These are phyloP conservation scores for Chloebia gouldiae DNA, from an alignment of 2,113 vertebrate genomes.

Conservation along the genomic window DNA sequence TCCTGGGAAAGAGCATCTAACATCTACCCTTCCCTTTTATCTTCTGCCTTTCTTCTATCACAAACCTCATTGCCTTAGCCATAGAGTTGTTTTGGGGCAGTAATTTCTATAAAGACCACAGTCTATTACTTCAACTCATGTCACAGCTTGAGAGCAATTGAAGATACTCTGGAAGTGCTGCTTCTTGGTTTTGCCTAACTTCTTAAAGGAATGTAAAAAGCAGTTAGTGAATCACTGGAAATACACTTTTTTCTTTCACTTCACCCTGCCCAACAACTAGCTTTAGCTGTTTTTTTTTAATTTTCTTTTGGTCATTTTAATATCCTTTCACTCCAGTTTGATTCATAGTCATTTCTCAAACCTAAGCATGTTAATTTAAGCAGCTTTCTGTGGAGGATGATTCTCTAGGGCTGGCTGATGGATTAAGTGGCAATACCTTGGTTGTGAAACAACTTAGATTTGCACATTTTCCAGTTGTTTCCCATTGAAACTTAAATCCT, in stretches of 20 bases:
- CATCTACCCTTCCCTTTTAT: neutral
- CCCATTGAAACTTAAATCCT: slow-evolving; percentile 56
- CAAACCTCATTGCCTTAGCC: neutral
- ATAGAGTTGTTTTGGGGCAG: neutral
- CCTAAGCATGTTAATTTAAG: neutral
- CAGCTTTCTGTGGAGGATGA: neutral
- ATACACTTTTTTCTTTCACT: neutral
- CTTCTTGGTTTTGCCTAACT: neutral
- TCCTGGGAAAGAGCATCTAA: neutral
- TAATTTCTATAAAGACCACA: neutral
- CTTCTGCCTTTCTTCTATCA: neutral
- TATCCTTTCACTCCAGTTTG: neutral
- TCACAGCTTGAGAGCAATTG: neutral
- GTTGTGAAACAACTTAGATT: slow-evolving; percentile 38
- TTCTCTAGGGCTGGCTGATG: neutral
- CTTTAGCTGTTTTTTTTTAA: neutral
- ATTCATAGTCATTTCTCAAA: neutral
- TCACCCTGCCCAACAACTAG: neutral
- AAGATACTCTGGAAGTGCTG: neutral
- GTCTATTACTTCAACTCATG: neutral
- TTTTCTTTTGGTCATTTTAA: slow-evolving; percentile 23
- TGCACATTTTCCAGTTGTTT: slow-evolving; percentile 48
- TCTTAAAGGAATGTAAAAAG: neutral
- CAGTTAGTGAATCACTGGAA: neutral
- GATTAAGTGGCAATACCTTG: slow-evolving; percentile 44